Evolutionary conservation across 2,113 vertebrate species (phyloP).

Genomic region (Phalacrocorax aristotelis): DNA sequence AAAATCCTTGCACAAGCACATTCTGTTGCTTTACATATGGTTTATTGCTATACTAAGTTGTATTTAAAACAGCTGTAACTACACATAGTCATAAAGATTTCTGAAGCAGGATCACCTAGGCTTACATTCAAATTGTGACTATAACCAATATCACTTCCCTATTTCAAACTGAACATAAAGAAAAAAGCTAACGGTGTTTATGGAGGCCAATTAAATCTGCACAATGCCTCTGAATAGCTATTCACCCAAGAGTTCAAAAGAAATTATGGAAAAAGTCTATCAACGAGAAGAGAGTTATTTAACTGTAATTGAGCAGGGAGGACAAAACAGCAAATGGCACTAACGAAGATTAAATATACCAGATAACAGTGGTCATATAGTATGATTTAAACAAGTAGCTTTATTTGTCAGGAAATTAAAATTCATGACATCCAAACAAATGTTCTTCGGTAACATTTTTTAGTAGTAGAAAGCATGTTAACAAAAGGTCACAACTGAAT

Average conservation of each 20-base stretch:
- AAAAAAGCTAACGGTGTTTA: not conserved
- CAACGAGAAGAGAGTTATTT: not conserved
- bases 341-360: not conserved
- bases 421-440: not conserved
- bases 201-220: not conserved
- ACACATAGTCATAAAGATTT: not conserved
- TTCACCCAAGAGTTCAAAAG: not conserved
- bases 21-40: not conserved
- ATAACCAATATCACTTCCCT: not conserved
- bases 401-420: constrained; percentile 19
- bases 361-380: not conserved
- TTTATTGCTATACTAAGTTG: not conserved
- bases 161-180: not conserved
- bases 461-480: not conserved
- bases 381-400: not conserved
- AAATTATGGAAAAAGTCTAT: not conserved
- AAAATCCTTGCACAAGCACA: not conserved
- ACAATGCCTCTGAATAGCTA: not conserved
- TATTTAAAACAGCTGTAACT: not conserved
- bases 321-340: not conserved
- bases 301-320: not conserved
- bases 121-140: not conserved
- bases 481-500: constrained; percentile 7
- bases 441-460: not conserved
- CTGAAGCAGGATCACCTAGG: not conserved